Base-by-base conservation (phyloP, 1,140 invertebrate species). In the Saccostrea cuccullata region DNA sequence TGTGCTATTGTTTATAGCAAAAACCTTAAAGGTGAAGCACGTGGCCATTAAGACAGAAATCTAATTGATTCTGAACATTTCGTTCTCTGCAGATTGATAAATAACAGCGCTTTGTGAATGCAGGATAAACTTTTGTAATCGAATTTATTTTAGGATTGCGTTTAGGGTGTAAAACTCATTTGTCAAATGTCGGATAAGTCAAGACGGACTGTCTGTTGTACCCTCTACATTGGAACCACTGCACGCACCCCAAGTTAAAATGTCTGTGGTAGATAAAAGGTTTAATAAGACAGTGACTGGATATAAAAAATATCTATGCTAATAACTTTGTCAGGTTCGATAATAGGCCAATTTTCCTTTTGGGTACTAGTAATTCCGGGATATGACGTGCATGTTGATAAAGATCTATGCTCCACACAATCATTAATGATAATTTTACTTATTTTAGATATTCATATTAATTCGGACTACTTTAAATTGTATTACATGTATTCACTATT, bases 41-140 rank as follows among this genome's bases (percentile, higher is more conserved):
- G 70, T 77, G 70, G 23, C 70, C 26, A 30, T 77, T 73, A 77
- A 77, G 26, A 77, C 70, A 8, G 70, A 17, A 26, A 36, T 77
- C 70, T 77, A 77, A 77, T 77, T 77, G 70, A 36, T 77, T 77
- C 58, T 77, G 23, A 77, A 26, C 70, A 77, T 73, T 77, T 77
- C 36, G 12, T 77, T 77, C 70, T 26, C 26, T 77, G 30, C 70
- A 77, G 30, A 30, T 36, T 17, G 70, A 77, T 30, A 30, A 77
- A 77, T 77, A 30, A 77, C 26, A 13, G 70, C 13, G 70, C 70
- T 30, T 77, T 77, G 23, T 77, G 23, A 13, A 13, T 77, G 70
- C 26, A 6, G 30, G 70, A 77, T 77, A 77, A 77, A 77, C 23
- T 77, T 77, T 77, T 40, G 26, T 77, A 30, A 77, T 77, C 70